These are phyloP conservation scores for Toxotes chatareus DNA, from an alignment of 2,113 vertebrate genomes.

Conservation along the genomic window DNA sequence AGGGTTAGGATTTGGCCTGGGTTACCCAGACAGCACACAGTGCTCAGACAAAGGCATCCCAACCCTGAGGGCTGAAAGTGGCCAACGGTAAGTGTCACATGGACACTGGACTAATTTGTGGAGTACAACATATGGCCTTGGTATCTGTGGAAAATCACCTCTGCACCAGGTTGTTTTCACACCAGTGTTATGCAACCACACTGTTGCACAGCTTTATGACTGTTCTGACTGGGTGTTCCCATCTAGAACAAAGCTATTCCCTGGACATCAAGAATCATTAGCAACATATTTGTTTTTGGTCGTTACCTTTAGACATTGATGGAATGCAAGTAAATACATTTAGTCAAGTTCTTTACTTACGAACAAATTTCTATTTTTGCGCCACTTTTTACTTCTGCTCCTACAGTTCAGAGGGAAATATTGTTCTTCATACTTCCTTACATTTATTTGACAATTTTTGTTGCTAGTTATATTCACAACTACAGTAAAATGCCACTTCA, in stretches of 20 bases:
- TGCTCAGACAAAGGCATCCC: constrained; percentile 41
- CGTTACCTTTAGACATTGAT: background rate
- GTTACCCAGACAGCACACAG: constrained; percentile 53
- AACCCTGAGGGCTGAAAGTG: constrained; percentile 27
- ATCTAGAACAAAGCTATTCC: background rate
- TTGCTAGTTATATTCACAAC: background rate
- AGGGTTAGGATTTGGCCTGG: constrained; percentile 47
- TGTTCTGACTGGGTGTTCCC: background rate
- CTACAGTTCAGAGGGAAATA: too few species aligned
- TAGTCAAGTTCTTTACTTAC: background rate
- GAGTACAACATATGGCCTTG: background rate
- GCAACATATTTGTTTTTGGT: background rate
- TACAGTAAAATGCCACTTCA: too few species aligned
- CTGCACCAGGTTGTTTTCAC: background rate
- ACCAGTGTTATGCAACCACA: background rate
- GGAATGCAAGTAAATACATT: background rate
- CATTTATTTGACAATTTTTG: background rate
- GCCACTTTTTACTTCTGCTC: too few species aligned
- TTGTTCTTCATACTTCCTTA: background rate
- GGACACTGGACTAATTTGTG: background rate
- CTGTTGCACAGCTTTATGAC: background rate
- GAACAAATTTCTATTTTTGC: background rate
- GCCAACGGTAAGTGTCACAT: constrained; percentile 16
- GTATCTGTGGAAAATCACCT: background rate
- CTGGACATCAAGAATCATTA: background rate